Conservation (phyloP, 1,140 invertebrate species). For the Drosophila nigromelanica region DNA sequence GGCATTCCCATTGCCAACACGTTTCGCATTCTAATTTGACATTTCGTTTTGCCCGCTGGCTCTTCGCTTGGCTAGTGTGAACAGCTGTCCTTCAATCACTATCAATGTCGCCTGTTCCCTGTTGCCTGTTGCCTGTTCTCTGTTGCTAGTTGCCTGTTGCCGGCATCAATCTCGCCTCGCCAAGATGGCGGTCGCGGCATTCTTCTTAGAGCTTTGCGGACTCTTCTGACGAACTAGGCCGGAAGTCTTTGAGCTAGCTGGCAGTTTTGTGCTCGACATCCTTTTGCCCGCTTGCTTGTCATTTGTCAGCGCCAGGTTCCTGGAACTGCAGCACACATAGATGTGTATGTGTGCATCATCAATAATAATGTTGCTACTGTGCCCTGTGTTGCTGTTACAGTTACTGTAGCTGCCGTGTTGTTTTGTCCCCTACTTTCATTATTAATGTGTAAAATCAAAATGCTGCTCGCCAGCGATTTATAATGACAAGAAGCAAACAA, state of each 20-base stretch:
- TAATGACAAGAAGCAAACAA: slow-evolving; percentile 63
- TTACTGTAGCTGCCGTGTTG: slow-evolving; percentile 4
- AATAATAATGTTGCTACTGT: slow-evolving; percentile 79
- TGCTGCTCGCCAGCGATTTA: slow-evolving; percentile 67
- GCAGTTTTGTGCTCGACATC: slow-evolving; percentile 11
- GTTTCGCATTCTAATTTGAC: slow-evolving; percentile 84
- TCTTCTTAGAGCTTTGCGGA: slow-evolving; percentile 62
- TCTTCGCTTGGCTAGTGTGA: slow-evolving; percentile 66
- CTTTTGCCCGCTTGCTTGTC: slow-evolving; percentile 52
- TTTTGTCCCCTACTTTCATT: slow-evolving; percentile 45
- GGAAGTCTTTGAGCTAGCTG: slow-evolving; percentile 60
- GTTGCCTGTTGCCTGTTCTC: slow-evolving; percentile 10
- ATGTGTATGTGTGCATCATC: slow-evolving; percentile 63
- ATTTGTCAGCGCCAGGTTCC: slow-evolving; percentile 73
- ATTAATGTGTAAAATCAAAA: slow-evolving; percentile 84
- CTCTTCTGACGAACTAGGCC: slow-evolving; percentile 73
- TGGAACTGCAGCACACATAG: slow-evolving; percentile 46
- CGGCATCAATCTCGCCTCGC: slow-evolving; percentile 65
- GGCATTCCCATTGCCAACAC: slow-evolving; percentile 73
- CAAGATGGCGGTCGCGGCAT: slow-evolving; percentile 64
- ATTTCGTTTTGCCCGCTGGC: slow-evolving; percentile 50
- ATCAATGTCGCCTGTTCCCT: slow-evolving; percentile 63
- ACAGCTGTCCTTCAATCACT: slow-evolving; percentile 82
- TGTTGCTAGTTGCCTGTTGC: slow-evolving; percentile 35
- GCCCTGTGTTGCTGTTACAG: slow-evolving; percentile 27